Base-by-base conservation (phyloP, 2,888 invertebrate species). In the Seira sanloemensis region DNA sequence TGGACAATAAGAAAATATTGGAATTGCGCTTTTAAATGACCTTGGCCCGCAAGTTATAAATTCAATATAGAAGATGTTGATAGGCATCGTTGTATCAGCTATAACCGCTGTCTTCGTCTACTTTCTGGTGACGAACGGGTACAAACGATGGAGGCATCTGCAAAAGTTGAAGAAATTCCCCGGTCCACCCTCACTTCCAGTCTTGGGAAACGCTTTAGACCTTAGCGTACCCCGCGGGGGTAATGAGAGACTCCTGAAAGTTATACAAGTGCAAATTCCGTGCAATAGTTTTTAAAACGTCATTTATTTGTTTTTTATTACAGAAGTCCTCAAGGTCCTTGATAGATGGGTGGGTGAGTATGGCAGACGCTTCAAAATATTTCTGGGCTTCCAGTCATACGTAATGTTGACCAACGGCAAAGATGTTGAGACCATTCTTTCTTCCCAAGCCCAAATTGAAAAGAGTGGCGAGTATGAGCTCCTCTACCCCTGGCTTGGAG, bases 381-480 rank as follows among this genome's bases (percentile, higher is more conserved):
- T 46, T 19, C 16, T 78, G 0, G 78, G 78, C 1, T 0, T 62
- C 2, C 69, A 78, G 16, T 71, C 78, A 1, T 78, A 78, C 50
- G 7, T 78, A 0, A 37, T 78, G 1, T 16, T 78, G 24, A 37
- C 72, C 2, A 78, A 78, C 66, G 78, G 46, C n/a, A 18, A 9
- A 19, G 78, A 78, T 24, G 25, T 21, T 0, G 78, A 78, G 21
- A 71, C 65, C 21, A 24, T 79, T 4, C 23, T 79, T 0, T 16
- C 54, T 2, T 79, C 79, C 1, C 72, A 66, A 27, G 67, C 73
- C 1, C 67, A 73, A 67, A 79, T 79, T 1, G 65, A 66, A 25
- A 79, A 79, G 26, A 79, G 78, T 37, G 37, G 23, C 0, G 78
- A 78, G 18, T 78, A 78, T 21, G 27, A 62, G 4, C 62, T 71